Conservation (phyloP, 2,797 vertebrate genomes). For the Nyctibius grandis region DNA sequence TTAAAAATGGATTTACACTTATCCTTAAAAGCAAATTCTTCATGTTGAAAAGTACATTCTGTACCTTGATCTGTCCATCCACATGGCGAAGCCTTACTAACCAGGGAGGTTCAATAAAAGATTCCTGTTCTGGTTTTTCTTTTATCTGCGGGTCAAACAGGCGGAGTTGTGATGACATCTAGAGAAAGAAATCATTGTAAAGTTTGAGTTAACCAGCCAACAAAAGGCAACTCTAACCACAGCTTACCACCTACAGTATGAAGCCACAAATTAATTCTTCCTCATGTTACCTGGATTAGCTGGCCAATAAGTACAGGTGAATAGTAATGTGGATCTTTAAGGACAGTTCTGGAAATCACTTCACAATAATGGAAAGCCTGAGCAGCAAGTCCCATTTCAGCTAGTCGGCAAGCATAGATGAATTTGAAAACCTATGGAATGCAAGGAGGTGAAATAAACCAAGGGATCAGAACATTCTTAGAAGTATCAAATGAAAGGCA, state of each 20-base stretch:
- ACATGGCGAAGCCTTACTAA: conserved; percentile 81
- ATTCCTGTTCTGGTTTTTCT: conserved; percentile 92
- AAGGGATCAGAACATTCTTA: background rate
- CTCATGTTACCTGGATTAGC: conserved; percentile 82
- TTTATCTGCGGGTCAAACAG: conserved; percentile 96
- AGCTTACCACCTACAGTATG: background rate
- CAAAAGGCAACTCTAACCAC: background rate
- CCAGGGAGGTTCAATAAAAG: conserved; percentile 88
- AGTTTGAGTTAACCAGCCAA: background rate
- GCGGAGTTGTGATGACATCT: conserved; percentile 89
- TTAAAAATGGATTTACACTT: background rate
- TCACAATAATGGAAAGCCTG: conserved; percentile 98
- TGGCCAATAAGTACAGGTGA: conserved; percentile 88
- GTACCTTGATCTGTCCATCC: conserved; percentile 87
- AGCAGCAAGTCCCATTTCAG: conserved; percentile 89
- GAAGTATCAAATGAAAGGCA: background rate
- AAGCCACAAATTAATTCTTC: background rate
- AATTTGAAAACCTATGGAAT: conserved; percentile 89
- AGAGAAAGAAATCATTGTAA: background rate
- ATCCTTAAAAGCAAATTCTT: background rate
- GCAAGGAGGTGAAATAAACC: background rate
- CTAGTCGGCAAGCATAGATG: conserved; percentile 93
- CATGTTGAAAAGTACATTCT: background rate
- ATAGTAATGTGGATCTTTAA: conserved; percentile 79
- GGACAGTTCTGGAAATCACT: conserved; percentile 85